Evolutionary conservation across 2,888 invertebrate genomes (phyloP).

Genomic region (Acanthosepion esculentum): DNA sequence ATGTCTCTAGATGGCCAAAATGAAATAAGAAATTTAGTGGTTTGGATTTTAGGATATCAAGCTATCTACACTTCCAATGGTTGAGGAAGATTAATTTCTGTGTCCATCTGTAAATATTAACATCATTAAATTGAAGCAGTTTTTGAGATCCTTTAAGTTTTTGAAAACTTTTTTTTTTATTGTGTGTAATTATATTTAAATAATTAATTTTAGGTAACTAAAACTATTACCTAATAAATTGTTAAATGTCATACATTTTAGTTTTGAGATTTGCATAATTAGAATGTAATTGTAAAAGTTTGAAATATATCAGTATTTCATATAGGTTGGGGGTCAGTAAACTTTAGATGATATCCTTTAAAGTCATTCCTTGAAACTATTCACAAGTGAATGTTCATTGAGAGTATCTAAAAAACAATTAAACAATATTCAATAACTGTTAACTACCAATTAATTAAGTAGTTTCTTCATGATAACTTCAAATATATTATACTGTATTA

Average conservation of each 20-base stretch:
- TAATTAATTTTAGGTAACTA: not conserved
- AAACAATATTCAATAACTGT: too few species aligned
- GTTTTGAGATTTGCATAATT: not conserved
- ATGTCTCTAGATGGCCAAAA: not conserved
- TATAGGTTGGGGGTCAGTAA: too few species aligned
- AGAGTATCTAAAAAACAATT: too few species aligned
- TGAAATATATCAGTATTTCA: too few species aligned
- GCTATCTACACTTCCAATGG: not conserved
- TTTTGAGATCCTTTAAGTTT: not conserved
- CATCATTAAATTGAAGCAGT: not conserved
- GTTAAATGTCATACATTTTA: not conserved
- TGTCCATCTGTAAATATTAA: not conserved
- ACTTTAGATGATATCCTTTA: too few species aligned
- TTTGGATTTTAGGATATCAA: not conserved
- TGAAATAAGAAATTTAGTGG: not conserved
- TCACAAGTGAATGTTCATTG: too few species aligned
- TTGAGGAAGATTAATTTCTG: not conserved
- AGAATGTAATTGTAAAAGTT: too few species aligned
- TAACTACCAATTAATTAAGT: too few species aligned
- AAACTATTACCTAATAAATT: not conserved
- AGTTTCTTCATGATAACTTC: too few species aligned
- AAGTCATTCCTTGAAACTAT: too few species aligned
- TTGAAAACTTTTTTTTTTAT: not conserved
- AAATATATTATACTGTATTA: too few species aligned
- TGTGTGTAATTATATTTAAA: not conserved